Base-by-base conservation (phyloP, 2,797 vertebrate genomes). In the Neosilurus mollespiculum region DNA sequence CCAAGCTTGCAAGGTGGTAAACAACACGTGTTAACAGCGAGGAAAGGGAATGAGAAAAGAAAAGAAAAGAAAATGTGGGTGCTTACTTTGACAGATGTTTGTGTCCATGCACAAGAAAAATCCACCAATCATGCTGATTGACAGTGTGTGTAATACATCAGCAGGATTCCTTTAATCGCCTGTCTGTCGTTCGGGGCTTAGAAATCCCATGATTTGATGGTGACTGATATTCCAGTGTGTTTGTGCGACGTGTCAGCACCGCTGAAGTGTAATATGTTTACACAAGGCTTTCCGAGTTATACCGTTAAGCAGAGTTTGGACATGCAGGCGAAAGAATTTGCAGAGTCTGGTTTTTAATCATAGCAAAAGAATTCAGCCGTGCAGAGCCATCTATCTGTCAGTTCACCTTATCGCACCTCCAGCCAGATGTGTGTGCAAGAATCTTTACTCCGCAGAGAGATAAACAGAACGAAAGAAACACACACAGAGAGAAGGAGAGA, bases 371-470 rank as follows among this genome's bases (percentile, higher is more conserved):
- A 86, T 76, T 65, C 72, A 77, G 73, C 78, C 64, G 20, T 61
- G 59, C 30, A 72, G 80, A 72, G 80, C 56, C 65, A 76, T 82
- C 78, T 79, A 78, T 83, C 87, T 85, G 83, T 75, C 81, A 80
- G 49, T 59, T 73, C 18, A 61, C 51, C 34, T 58, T 72, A 82
- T 26, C 59, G 66, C 75, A 85, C 67, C 56, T 86, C 53, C 70
- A 81, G 79, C 83, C 79, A 79, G 83, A 81, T 54, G 83, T 88
- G 76, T 12, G 58, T 20, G 65, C 1, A n/a, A 30, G 34, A 1
- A 61, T 51, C 18, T 67, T 54, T 20, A 51, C 62, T 56, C 22
- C 18, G 67, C 9, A 59, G 62, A 65, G 24, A 66, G 26, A 66
- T 0, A 66, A 26, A 66, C 2, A 26, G 30, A 30, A 30, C 2